Conservation (phyloP, 2,888 invertebrate species). For the Lysandra coridon region DNA sequence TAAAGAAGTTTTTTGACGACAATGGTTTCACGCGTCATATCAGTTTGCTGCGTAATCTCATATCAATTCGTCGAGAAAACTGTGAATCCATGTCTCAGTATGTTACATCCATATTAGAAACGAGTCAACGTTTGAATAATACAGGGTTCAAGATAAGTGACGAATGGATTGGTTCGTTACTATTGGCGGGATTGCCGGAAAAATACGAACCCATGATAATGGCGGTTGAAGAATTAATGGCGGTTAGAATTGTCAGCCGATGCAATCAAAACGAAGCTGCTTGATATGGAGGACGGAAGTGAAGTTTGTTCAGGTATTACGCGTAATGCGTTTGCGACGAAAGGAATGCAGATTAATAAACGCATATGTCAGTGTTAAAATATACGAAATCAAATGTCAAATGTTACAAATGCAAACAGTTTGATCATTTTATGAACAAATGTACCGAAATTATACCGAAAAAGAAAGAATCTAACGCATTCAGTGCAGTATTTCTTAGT, state of each 20-base stretch:
- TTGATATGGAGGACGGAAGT: slow-evolving; percentile 35
- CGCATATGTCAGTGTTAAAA: slow-evolving; percentile 7
- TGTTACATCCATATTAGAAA: slow-evolving; percentile 35
- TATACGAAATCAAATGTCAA: slow-evolving; percentile 25
- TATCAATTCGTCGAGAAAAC: slow-evolving; percentile 39
- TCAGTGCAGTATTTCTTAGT: slow-evolving; percentile 13
- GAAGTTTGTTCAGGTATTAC: slow-evolving; percentile 29
- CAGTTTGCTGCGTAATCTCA: slow-evolving; percentile 33
- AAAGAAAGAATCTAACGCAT: slow-evolving; percentile 36
- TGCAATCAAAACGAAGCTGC: slow-evolving; percentile 35
- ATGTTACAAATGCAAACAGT: slow-evolving; percentile 31
- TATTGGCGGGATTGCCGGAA: slow-evolving; percentile 39
- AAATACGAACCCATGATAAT: slow-evolving; percentile 39
- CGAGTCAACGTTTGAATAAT: slow-evolving; percentile 33
- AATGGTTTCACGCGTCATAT: no score
- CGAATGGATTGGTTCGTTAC: slow-evolving; percentile 37
- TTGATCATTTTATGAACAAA: slow-evolving; percentile 32
- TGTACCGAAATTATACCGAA: slow-evolving; percentile 22
- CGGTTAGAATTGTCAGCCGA: slow-evolving; percentile 34
- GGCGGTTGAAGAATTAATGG: slow-evolving; percentile 41
- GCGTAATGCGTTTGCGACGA: slow-evolving; percentile 31
- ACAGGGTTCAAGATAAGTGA: slow-evolving; percentile 37
- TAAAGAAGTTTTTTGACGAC: slow-evolving; percentile 2
- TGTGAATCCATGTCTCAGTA: slow-evolving; percentile 33
- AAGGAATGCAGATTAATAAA: slow-evolving; percentile 33